A percentile compares a stretch with the other conserved stretches of the same genome.
These are phyloP conservation scores for Drosophila willistoni DNA, from an alignment of 1,140 invertebrate genomes.

Conservation along the genomic window DNA sequence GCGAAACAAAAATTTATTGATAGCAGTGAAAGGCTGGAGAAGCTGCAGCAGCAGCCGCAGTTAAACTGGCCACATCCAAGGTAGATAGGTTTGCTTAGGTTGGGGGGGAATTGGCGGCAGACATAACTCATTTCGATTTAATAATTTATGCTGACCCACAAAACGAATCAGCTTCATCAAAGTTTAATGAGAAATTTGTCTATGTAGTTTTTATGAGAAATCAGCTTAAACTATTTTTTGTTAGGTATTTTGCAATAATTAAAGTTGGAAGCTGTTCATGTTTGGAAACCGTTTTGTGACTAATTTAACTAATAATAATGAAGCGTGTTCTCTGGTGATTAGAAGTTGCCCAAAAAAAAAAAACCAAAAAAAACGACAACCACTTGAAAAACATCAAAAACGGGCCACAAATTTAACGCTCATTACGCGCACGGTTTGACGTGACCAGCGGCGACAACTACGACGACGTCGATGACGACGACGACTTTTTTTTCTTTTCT, in stretches of 20 bases:
- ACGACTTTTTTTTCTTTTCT: not conserved
- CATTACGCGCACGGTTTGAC: conserved; percentile 76
- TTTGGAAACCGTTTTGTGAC: conserved; percentile 77
- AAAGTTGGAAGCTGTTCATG: conserved; percentile 55
- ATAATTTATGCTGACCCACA: conserved; percentile 63
- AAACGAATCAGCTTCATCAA: conserved; percentile 40
- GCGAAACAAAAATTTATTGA: conserved; percentile 71
- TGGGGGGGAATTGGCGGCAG: not conserved
- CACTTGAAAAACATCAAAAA: conserved; percentile 46
- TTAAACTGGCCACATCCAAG: conserved; percentile 23
- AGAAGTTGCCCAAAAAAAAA: conserved; percentile 71
- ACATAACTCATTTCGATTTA: conserved; percentile 54
- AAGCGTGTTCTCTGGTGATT: conserved; percentile 72
- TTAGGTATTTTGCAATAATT: conserved; percentile 61
- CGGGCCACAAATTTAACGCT: conserved; percentile 74
- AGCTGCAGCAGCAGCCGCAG: conserved; percentile 29
- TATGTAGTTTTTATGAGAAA: not conserved
- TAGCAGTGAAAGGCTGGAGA: conserved; percentile 75
- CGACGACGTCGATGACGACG: conserved; percentile 30
- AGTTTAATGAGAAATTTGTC: conserved; percentile 29
- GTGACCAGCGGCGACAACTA: conserved; percentile 61
- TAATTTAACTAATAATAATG: conserved; percentile 76
- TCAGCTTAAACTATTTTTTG: conserved; percentile 2
- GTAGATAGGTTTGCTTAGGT: not conserved
- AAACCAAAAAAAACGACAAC: conserved; percentile 10